Evolutionary conservation across 53 echinoderm and acorn worm species (phyloP), one percentile per base, ranked within the genome.

Genomic region (Stichopus horrens): DNA sequence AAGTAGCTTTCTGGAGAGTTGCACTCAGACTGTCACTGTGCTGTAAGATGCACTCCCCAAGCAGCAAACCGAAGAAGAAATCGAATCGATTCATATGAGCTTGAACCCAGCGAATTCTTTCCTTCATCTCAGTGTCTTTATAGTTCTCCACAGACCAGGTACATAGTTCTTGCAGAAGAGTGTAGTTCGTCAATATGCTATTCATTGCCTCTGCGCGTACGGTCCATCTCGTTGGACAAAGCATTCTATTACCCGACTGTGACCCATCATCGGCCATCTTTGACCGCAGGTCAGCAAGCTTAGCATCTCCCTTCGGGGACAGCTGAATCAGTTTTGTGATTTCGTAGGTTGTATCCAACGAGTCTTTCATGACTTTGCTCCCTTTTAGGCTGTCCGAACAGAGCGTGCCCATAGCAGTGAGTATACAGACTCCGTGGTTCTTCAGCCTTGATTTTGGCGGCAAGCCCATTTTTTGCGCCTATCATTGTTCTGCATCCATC

Each of bases 151-250:
- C 76, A 76, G 76, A 76, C 76, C 4, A 76, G 76, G 76, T 76
- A n/a, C 5, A 76, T 23, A 23, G 76, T 76, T 79, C 74, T 73
- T 89, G 90, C 73, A 89, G 84, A 83, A 55, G 63, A 84, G 83
- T 57, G 75, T 67, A 83, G 75, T 83, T 89, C 52, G 23, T 22
- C 20, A 89, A 73, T 54, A 89, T 73, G 71, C 83, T 89, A 21
- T 83, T 73, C 67, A 89, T 53, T 58, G 89, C 89, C 60, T 89
- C 89, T 52, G 83, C 89, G 58, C 68, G 83, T 73, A 89, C 83
- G 9, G 83, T 89, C 89, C 89, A 89, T 71, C 89, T 83, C 71
- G 83, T 89, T 83, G 82, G 82, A 66, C 89, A 89, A 68, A 89
- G 16, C 9, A 77, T 76, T 19, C 88, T 58, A 54, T 77, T 88